Conservation (phyloP, 2,888 invertebrate species). For the Drosophila anomalipes region DNA sequence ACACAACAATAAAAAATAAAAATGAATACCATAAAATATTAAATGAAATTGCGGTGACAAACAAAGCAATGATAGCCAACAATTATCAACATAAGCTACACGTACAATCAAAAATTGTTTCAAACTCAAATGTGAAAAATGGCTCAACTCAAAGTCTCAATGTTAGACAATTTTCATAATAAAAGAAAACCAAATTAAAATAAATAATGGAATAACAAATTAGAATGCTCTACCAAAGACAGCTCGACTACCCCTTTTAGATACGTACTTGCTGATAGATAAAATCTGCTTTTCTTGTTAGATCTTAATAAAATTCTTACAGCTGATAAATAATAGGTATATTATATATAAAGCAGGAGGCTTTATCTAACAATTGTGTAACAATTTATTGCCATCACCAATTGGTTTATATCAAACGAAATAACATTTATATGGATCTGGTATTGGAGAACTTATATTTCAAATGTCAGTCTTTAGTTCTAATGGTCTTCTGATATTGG, state of each 20-base stretch:
- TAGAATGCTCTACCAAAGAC: not conserved
- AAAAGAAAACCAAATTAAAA: not conserved
- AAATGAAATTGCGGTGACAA: slow-evolving; percentile 51
- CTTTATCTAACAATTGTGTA: no score
- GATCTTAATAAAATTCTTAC: not conserved
- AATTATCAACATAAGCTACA: slow-evolving; percentile 27
- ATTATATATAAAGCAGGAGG: no score
- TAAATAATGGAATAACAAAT: not conserved
- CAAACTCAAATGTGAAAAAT: not conserved
- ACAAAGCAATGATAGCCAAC: slow-evolving; percentile 19
- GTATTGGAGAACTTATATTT: no score
- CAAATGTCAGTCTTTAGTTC: no score
- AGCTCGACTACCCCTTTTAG: not conserved
- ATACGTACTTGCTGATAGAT: not conserved
- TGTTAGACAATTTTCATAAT: not conserved
- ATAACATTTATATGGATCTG: no score
- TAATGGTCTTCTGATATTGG: no score
- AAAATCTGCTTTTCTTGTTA: not conserved
- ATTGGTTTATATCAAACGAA: no score
- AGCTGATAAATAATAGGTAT: no score
- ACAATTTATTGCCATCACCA: no score
- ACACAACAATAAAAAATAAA: slow-evolving; percentile 36
- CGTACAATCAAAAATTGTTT: slow-evolving; percentile 5
- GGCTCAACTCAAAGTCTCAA: not conserved
- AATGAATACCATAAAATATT: slow-evolving; percentile 60